A percentile compares a stretch with the other conserved stretches of the same genome.
Conservation (phyloP, 2,113 vertebrate genomes). For the Asarcornis scutulata region DNA sequence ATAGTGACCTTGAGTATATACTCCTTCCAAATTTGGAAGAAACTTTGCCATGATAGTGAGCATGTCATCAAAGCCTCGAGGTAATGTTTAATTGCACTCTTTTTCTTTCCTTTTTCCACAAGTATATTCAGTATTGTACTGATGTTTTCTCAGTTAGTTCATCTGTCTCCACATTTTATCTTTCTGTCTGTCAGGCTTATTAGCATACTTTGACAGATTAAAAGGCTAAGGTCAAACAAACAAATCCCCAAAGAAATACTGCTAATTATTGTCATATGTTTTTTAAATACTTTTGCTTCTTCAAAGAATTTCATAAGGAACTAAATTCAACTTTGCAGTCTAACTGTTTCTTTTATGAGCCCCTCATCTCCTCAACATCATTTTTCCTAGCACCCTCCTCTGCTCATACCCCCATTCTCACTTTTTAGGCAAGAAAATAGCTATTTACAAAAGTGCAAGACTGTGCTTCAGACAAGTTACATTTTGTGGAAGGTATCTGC, state of each 20-base stretch:
- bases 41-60: not conserved
- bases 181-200: conserved; percentile 76
- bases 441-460: not conserved
- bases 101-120: conserved; percentile 7
- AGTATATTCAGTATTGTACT: conserved; percentile 61
- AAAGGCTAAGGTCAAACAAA: conserved; percentile 82
- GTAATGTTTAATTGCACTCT: conserved; percentile 23
- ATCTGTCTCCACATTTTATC: conserved; percentile 72
- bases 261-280: conserved; percentile 80
- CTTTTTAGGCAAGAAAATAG: not conserved
- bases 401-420: not conserved
- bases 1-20: not conserved
- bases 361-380: not conserved
- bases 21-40: conserved; percentile 3
- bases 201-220: conserved; percentile 82
- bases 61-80: conserved; percentile 27
- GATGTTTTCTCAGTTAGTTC: conserved; percentile 55
- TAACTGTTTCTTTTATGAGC: conserved; percentile 64
- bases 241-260: conserved; percentile 79
- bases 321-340: conserved; percentile 70
- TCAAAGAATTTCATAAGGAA: conserved; percentile 77
- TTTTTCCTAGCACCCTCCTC: not conserved
- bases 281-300: conserved; percentile 78
- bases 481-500: not conserved
- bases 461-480: not conserved